These are phyloP conservation scores for Cichladusa arquata DNA, from an alignment of 2,113 vertebrate genomes.

Conservation along the genomic window DNA sequence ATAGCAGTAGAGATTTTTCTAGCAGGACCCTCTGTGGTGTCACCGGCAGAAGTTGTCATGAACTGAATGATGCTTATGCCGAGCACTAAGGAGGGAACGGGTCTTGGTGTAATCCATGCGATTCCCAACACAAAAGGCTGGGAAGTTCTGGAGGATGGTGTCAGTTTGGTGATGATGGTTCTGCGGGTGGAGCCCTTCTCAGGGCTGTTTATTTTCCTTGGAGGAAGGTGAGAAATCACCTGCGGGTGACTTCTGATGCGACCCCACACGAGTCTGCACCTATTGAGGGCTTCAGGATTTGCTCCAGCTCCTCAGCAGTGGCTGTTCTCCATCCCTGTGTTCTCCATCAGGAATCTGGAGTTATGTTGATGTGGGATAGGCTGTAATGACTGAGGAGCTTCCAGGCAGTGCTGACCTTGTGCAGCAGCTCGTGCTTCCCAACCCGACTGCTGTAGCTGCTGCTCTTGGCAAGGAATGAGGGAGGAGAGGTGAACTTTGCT, in stretches of 20 bases:
- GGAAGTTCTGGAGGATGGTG: background rate
- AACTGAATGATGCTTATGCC: fast-evolving
- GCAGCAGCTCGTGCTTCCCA: fast-evolving
- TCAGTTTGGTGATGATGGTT: background rate
- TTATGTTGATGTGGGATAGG: fast-evolving
- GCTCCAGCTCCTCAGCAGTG: fast-evolving
- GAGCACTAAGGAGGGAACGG: background rate
- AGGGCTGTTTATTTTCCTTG: background rate
- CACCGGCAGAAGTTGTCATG: background rate
- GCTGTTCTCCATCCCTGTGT: background rate
- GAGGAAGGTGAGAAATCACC: background rate
- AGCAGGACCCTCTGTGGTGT: background rate
- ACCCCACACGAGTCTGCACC: fast-evolving
- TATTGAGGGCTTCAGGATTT: background rate
- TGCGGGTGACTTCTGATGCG: fast-evolving
- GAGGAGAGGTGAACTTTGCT: background rate
- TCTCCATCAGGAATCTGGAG: background rate
- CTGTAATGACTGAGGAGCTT: background rate
- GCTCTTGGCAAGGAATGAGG: background rate
- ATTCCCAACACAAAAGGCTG: background rate
- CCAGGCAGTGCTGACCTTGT: background rate
- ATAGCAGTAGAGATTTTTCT: background rate
- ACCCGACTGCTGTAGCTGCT: fast-evolving
- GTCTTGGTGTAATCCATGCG: background rate
- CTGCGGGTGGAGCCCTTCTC: background rate